A percentile compares a stretch with the other conserved stretches of the same genome.
These are phyloP conservation scores for Fissipunctia ypsillon DNA, from an alignment of 2,888 invertebrate genomes.

Conservation along the genomic window DNA sequence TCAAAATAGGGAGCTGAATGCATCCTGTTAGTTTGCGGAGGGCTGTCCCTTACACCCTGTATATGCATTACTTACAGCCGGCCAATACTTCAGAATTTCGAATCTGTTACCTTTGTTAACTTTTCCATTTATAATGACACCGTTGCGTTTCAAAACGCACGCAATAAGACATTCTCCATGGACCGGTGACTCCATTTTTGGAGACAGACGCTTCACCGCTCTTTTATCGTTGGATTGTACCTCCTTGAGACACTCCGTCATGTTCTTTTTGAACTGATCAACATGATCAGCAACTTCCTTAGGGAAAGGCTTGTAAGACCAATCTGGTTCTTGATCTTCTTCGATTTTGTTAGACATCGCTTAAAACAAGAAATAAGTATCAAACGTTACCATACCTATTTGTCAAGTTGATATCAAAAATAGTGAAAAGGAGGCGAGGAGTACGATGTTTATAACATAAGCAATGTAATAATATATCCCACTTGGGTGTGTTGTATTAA, in stretches of 20 bases:
- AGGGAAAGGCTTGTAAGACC: slow-evolving; percentile 90
- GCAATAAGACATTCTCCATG: slow-evolving; percentile 87
- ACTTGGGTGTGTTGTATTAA: background rate
- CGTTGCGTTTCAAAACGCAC: slow-evolving; percentile 85
- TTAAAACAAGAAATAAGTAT: slow-evolving; percentile 25
- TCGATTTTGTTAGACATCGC: slow-evolving; percentile 58
- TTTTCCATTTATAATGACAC: slow-evolving; percentile 82
- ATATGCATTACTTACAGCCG: background rate
- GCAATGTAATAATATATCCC: background rate
- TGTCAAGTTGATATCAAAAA: no score
- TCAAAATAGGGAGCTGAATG: no score
- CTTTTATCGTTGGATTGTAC: slow-evolving; percentile 81
- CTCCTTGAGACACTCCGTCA: slow-evolving; percentile 85
- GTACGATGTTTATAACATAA: background rate
- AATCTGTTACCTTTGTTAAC: slow-evolving; percentile 81
- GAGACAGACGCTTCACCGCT: slow-evolving; percentile 79
- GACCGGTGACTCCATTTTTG: slow-evolving; percentile 82
- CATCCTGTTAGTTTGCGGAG: no score
- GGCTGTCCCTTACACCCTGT: no score
- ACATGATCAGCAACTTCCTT: slow-evolving; percentile 78
- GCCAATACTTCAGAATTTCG: background rate
- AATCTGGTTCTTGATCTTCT: slow-evolving; percentile 77
- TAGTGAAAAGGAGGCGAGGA: background rate
- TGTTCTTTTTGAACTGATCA: slow-evolving; percentile 82
- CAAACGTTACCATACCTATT: no score